Base-by-base conservation (phyloP, 2,797 vertebrate genomes). In the Perodicticus potto region DNA sequence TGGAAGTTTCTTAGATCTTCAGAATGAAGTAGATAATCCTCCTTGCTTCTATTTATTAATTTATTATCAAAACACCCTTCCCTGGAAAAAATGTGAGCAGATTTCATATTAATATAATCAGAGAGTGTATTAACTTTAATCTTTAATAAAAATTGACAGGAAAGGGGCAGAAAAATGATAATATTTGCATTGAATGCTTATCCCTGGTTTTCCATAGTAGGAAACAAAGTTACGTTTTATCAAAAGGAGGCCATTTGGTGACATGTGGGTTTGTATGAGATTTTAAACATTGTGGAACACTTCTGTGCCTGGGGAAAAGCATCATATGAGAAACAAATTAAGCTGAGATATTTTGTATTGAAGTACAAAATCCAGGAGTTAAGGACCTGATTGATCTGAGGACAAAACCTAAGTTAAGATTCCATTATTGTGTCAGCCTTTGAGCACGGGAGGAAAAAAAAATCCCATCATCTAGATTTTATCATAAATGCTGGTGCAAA, bases 391-490 rank as follows among this genome's bases (percentile, higher is more conserved):
- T 80, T 53, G 87, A 96, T 96, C 55, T 90, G 96, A 70, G 59
- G 85, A 92, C 45, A n/a, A 95, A 96, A 90, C 29, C 45, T 73
- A 87, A 91, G 23, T 89, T 19, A 23, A 96, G 85, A 97, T 90
- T 91, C 63, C 32, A 96, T 88, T 92, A 97, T 95, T 94, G 65
- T 97, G 93, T 92, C 87, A 93, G 34, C 32, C 84, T 97, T 96
- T 90, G 84, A 96, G 9, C 9, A 27, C 87, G 40, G 73, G 9
- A 45, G 10, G 10, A 93, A 97, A 67, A 67, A 97, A 97, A 97
- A 97, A 97, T 95, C 27, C 22, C 94, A 96, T 96, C 57, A 55
- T 94, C 84, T 96, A 97, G 96, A 97, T 98, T 98, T 97, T 96
- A 45, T 98, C 95, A 98, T 93, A 97, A 96, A 96, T 96, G 83